A percentile compares a stretch with the other conserved stretches of the same genome.
These are phyloP conservation scores for Drosophila tsacasi DNA, from an alignment of 1,140 invertebrate genomes.

Conservation along the genomic window DNA sequence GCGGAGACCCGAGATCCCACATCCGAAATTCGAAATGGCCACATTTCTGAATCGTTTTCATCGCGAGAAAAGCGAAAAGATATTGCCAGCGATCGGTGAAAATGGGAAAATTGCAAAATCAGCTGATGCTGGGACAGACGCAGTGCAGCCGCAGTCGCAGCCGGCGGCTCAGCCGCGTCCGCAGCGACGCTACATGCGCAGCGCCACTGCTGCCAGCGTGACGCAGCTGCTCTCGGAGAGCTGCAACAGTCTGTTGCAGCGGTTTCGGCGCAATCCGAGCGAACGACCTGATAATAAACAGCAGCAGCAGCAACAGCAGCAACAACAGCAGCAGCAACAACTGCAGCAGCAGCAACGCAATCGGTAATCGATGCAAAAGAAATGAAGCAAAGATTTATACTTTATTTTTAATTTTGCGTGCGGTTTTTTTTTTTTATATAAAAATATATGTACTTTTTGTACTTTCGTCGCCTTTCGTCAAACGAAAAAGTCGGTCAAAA, in stretches of 20 bases:
- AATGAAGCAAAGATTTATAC: slow-evolving; percentile 73
- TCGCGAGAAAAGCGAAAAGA: slow-evolving; percentile 84
- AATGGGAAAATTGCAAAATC: slow-evolving; percentile 57
- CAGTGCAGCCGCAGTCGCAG: slow-evolving; percentile 68
- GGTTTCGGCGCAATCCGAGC: slow-evolving; percentile 91
- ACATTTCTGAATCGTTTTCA: slow-evolving; percentile 85
- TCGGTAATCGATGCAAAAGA: slow-evolving; percentile 80
- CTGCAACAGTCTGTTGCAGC: slow-evolving; percentile 92
- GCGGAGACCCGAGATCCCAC: slow-evolving; percentile 7
- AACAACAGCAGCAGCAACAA: slow-evolving; percentile 61
- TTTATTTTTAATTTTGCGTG: slow-evolving; percentile 78
- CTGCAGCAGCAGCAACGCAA: slow-evolving; percentile 65
- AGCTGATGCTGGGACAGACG: slow-evolving; percentile 56
- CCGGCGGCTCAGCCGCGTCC: slow-evolving; percentile 83
- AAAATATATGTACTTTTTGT: slow-evolving; percentile 23
- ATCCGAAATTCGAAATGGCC: slow-evolving; percentile 56
- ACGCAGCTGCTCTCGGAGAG: slow-evolving; percentile 93
- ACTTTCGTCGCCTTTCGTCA: slow-evolving; percentile 41
- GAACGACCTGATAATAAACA: slow-evolving; percentile 85
- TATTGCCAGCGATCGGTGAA: slow-evolving; percentile 58
- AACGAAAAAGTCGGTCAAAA: slow-evolving; percentile 79
- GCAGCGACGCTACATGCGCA: slow-evolving; percentile 90
- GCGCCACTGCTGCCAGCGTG: slow-evolving; percentile 91
- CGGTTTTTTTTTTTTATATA: slow-evolving; percentile 23
- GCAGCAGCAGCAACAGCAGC: slow-evolving; percentile 56